Conservation (phyloP, 1,140 invertebrate species). For the Zaprionus camerounensis region DNA sequence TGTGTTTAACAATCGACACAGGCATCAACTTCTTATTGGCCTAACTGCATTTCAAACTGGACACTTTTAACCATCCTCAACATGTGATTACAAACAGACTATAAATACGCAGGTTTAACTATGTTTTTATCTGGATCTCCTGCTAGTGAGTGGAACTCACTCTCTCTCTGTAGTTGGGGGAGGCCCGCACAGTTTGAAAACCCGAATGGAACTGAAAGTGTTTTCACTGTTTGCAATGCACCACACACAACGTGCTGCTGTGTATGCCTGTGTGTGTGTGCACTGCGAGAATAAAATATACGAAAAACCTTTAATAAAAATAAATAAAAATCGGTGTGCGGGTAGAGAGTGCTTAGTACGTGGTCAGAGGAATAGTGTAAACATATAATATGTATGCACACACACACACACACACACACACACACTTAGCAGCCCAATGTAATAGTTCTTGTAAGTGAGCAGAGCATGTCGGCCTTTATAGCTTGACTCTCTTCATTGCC, state of each 20-base stretch:
- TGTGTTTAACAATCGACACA: background rate
- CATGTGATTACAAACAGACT: background rate
- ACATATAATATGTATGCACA: conserved; percentile 2
- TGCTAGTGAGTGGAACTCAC: background rate
- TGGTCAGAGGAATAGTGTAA: conserved; percentile 8
- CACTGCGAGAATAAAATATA: conserved; percentile 51
- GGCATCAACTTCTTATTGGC: background rate
- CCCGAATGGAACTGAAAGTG: conserved; percentile 57
- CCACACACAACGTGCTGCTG: conserved; percentile 16
- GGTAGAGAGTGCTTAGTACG: background rate
- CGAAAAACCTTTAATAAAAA: conserved; percentile 69
- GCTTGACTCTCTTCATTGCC: background rate
- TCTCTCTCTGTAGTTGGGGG: background rate
- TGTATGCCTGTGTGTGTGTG: background rate
- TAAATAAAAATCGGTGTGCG: conserved; percentile 54
- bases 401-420: background rate
- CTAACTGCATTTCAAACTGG: no score
- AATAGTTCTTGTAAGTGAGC: conserved; percentile 11
- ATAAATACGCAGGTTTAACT: background rate
- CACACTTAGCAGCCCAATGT: no score
- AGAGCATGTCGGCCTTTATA: conserved; percentile 7
- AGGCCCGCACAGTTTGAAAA: conserved; percentile 45
- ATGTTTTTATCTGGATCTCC: background rate
- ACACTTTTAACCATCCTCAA: no score
- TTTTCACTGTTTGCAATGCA: conserved; percentile 32